phyloP scores from a whole-genome alignment of 2,888 invertebrate genomes.

The Venusia cambrica region DNA sequence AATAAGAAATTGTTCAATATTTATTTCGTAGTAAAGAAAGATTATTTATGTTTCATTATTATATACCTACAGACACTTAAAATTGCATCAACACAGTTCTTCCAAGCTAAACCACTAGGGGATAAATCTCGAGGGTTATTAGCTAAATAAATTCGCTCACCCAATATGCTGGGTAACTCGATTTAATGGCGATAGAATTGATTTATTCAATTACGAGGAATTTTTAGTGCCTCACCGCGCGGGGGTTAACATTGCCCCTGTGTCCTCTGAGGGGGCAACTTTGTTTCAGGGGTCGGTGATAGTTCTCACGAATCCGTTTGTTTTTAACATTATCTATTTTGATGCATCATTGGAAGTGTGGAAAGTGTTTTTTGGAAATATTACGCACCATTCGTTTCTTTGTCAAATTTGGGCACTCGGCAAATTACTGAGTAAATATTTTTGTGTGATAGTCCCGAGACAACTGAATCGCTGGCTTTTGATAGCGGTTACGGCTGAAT shows the following conservation, averaged over 20 bases:
- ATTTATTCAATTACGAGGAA: conserved; percentile 81
- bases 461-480: no score
- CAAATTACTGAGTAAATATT: no score
- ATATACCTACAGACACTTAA: no score
- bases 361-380: conserved; percentile 12
- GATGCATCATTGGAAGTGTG: conserved; percentile 19
- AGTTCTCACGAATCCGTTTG: conserved; percentile 68
- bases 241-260: conserved; percentile 23
- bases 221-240: conserved; percentile 76
- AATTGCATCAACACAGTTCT: conserved; percentile 10
- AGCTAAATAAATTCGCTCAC: conserved; percentile 80
- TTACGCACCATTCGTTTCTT: no score
- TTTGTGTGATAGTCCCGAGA: no score
- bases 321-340: conserved; percentile 45
- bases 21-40: no score
- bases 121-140: conserved; percentile 67
- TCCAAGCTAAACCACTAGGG: conserved; percentile 35
- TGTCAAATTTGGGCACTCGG: no score
- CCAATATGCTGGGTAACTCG: conserved; percentile 81
- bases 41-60: no score
- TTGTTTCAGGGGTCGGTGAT: conserved; percentile 73
- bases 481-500: no score
- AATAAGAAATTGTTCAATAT: no score
- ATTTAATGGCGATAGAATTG: conserved; percentile 81
- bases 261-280: conserved; percentile 55